Evolutionary conservation across 1,140 invertebrate species (phyloP), one percentile per base, ranked within the genome.

Genomic region (Paracyclopina nana): DNA sequence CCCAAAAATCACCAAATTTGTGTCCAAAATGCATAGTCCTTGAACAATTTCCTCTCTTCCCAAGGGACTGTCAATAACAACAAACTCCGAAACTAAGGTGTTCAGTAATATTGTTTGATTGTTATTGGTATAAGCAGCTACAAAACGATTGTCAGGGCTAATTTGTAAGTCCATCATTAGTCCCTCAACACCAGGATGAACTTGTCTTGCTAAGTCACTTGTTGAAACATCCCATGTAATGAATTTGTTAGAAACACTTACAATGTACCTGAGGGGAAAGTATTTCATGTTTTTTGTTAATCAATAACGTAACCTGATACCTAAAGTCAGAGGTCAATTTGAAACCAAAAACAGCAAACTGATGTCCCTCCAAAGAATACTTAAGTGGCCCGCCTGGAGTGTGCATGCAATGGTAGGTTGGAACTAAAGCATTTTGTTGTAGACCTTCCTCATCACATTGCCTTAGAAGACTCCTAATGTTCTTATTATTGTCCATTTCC

Each of bases 221-320:
- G 86, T 90, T 16, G 82, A 82, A 11, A 96, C 66, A 67, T 98
- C 91, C 80, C 90, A 97, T 12, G 92, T 94, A 53, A 98, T 88
- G 56, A 98, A 88, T 60, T 83, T 77, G 60, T 95, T 97, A 1
- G 91, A 96, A 59, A 94, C 87, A 5, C 90, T 92, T 0, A 96
- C 82, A 38, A 97, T 78, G 64, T 92, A 90, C n/a, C n/a, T n/a
- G n/a, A n/a, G n/a, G n/a, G n/a, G n/a, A n/a, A n/a, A n/a, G n/a
- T n/a, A n/a, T n/a, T n/a, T n/a, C n/a, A n/a, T n/a, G n/a, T n/a
- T n/a, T n/a, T n/a, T n/a, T n/a, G n/a, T n/a, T n/a, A n/a, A n/a
- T n/a, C n/a, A n/a, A n/a, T n/a, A n/a, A n/a, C n/a, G n/a, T n/a
- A n/a, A n/a, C n/a, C n/a, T n/a, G n/a, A n/a, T n/a, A n/a, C 41